Percentiles rank a stretch among this genome's conserved stretches.
Conservation (phyloP, 2,888 invertebrate genomes). For the Marasmarcha lunaedactyla region DNA sequence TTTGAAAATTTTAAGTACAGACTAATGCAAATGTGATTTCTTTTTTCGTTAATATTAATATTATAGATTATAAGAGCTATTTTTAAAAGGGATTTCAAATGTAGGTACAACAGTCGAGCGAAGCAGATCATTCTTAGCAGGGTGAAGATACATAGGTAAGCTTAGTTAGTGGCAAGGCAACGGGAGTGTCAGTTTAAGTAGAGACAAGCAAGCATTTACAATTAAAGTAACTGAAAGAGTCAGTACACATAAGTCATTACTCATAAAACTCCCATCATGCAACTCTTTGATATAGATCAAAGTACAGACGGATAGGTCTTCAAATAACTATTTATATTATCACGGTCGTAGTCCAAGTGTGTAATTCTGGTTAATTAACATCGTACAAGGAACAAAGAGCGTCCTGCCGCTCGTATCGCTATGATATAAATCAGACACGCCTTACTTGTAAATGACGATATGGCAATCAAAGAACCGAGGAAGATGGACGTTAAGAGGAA, state of each 20-base stretch:
- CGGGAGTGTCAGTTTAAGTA: constrained; percentile 48
- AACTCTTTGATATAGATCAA: constrained; percentile 7
- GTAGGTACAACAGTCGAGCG: constrained; percentile 49
- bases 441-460: constrained; percentile 26
- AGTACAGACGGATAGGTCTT: not conserved
- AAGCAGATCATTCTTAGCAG: constrained; percentile 69
- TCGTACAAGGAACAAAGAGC: constrained; percentile 9
- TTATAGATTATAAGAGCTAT: too few relatives aligned
- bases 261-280: constrained; percentile 19
- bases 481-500: constrained; percentile 33
- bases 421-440: constrained; percentile 22
- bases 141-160: constrained; percentile 62
- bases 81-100: too few relatives aligned
- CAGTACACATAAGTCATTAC: not conserved
- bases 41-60: too few relatives aligned
- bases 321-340: not conserved
- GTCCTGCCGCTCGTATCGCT: constrained; percentile 11
- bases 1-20: too few relatives aligned
- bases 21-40: too few relatives aligned
- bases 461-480: constrained; percentile 33
- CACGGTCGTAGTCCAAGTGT: constrained; percentile 18
- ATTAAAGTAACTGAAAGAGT: too few relatives aligned
- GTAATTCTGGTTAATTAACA: constrained; percentile 17
- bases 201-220: constrained; percentile 61
- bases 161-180: constrained; percentile 69